Evolutionary conservation across 2,888 invertebrate species (phyloP).

Genomic region (Corbicula japonica): DNA sequence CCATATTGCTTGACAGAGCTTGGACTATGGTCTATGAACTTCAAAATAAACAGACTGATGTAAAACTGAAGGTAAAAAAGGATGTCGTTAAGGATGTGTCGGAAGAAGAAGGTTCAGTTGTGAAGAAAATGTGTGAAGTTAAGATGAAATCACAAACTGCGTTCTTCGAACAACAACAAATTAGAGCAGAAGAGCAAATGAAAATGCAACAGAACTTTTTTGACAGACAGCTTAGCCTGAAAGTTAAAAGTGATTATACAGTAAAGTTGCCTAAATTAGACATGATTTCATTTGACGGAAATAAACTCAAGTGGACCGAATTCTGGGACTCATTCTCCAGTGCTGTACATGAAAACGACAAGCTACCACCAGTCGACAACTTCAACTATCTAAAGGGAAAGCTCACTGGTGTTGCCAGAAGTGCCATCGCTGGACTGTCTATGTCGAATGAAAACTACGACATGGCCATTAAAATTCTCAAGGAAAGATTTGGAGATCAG

Average conservation of each 20-base stretch:
- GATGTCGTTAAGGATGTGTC: not conserved
- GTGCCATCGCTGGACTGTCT: slow-evolving; percentile 33
- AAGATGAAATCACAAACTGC: slow-evolving; percentile 13
- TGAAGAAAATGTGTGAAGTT: slow-evolving; percentile 5
- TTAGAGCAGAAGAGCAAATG: slow-evolving; percentile 5
- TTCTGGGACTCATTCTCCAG: slow-evolving; percentile 50
- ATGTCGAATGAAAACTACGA: slow-evolving; percentile 46
- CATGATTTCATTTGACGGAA: slow-evolving; percentile 26
- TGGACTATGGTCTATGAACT: not conserved
- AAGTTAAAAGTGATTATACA: not conserved
- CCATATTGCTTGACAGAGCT: not conserved
- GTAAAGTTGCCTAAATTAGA: slow-evolving; percentile 43
- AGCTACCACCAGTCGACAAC: slow-evolving; percentile 31
- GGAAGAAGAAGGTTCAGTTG: not conserved
- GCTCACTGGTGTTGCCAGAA: slow-evolving; percentile 26
- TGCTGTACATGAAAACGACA: slow-evolving; percentile 29
- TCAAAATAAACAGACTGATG: not conserved
- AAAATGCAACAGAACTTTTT: not conserved
- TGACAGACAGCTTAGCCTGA: not conserved
- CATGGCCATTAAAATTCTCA: slow-evolving; percentile 18
- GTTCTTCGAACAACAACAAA: slow-evolving; percentile 14
- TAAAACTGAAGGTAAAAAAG: not conserved
- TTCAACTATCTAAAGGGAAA: slow-evolving; percentile 34
- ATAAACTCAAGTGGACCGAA: slow-evolving; percentile 31
- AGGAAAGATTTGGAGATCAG: no score